Base-by-base conservation (phyloP, 2,113 vertebrate species). In the Barnardius zonarius region DNA sequence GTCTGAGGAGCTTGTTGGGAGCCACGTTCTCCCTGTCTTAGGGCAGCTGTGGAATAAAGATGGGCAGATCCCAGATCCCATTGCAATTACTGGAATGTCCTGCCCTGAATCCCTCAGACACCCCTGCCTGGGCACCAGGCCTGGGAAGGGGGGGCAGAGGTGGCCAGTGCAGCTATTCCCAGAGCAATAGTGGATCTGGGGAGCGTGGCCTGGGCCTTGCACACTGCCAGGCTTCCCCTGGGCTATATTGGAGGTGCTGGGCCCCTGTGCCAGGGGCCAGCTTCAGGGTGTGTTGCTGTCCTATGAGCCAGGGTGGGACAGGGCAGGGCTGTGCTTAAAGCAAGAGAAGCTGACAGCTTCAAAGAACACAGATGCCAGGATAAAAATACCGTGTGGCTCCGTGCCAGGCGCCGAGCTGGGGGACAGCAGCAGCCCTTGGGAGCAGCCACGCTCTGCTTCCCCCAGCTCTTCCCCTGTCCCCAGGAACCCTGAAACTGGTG, bases 141-240 rank as follows among this genome's bases (percentile, higher is more conserved):
- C 39, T 20, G 61, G 13, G 16, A 17, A 37, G 37, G 13, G 11
- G 43, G 59, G 54, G 4, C 69, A n/a, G 75, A 44, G 75, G 6
- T 13, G 48, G 19, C 52, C 0, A 0, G 3, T 31, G 25, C 27
- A 16, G 79, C 19, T 4, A 2, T 37, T 67, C 43, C 57, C 75
- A 31, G 57, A 11, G 0, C 10, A 4, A 35, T 59, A 35, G 37
- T 5, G 9, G 57, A 1, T 27, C 28, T 11, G 41, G 55, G 67
- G 5, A 48, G 37, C 3, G 0, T 28, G 70, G n/a, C 44, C 52
- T 22, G 74, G 16, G 3, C 31, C 27, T 35, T 1, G 0, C 1
- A 3, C 2, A 2, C 74, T 78, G 35, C 16, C 72, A 17, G 13
- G 16, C 25, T 22, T 46, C n/a, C 22, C 49, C 30, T 17, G 10